phyloP scores from a whole-genome alignment of 2,797 vertebrate genomes.

The Acipenser transmontanus region DNA sequence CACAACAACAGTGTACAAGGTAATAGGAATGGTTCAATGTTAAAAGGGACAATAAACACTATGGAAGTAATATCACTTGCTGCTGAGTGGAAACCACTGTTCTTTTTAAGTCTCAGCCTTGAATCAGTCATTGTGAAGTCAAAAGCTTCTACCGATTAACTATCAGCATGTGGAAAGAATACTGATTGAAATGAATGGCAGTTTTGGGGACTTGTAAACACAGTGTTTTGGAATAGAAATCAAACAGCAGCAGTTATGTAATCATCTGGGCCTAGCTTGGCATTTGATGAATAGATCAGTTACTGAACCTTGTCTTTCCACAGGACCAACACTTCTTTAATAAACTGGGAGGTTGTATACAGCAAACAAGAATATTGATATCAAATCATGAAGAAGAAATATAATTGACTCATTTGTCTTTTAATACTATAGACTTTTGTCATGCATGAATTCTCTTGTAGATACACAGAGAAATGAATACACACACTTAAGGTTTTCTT shows the following conservation, averaged over 20 bases:
- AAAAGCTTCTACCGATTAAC: too few relatives aligned
- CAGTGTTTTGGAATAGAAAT: too few relatives aligned
- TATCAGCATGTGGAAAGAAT: too few relatives aligned
- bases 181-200: too few relatives aligned
- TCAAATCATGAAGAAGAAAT: slow-evolving; percentile 16
- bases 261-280: too few relatives aligned
- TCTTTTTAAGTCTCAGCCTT: background rate
- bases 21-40: slow-evolving; percentile 3
- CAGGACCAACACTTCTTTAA: slow-evolving; percentile 16
- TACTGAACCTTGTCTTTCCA: slow-evolving; percentile 7
- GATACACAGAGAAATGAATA: too few relatives aligned
- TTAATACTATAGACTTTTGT: slow-evolving; percentile 15
- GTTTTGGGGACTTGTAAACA: too few relatives aligned
- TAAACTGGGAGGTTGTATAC: slow-evolving; percentile 19
- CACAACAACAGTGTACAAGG: background rate
- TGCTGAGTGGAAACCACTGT: background rate
- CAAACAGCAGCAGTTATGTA: too few relatives aligned
- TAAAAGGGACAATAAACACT: background rate
- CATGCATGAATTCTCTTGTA: too few relatives aligned
- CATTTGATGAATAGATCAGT: background rate
- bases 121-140: background rate
- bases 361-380: slow-evolving; percentile 10
- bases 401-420: slow-evolving; percentile 28
- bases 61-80: background rate
- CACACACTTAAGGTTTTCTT: too few relatives aligned